Conservation (phyloP, 1,140 invertebrate genomes). For the Drosophila rhopaloa region DNA sequence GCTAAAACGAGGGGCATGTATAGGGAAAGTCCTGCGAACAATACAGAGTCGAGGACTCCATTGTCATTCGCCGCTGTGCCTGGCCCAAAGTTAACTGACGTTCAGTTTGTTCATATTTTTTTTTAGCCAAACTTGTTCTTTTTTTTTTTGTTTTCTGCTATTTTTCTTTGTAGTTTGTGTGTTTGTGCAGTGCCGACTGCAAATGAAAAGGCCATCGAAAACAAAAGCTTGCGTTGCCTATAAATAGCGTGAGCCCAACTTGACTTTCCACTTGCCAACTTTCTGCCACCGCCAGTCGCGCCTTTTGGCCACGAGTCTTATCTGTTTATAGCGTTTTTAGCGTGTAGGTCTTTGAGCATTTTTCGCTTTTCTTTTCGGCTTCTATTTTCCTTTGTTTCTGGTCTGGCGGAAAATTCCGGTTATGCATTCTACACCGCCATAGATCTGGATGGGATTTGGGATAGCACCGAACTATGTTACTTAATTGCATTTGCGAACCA, state of each 20-base stretch:
- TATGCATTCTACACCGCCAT: constrained; percentile 17
- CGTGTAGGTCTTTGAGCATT: constrained; percentile 52
- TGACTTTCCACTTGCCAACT: constrained; percentile 74
- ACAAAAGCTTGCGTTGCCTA: constrained; percentile 79
- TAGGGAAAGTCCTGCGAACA: constrained; percentile 34
- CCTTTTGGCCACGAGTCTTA: constrained; percentile 43
- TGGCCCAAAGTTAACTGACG: constrained; percentile 61
- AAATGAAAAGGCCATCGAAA: constrained; percentile 82
- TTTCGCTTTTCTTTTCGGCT: constrained; percentile 17
- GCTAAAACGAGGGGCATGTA: not conserved
- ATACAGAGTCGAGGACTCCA: constrained; percentile 35
- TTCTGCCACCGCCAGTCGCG: constrained; percentile 40
- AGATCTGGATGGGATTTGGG: constrained; percentile 31
- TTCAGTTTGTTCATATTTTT: constrained; percentile 32
- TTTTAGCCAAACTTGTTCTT: constrained; percentile 6
- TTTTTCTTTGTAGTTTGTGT: constrained; percentile 35
- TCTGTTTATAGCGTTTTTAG: constrained; percentile 57
- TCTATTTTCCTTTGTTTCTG: constrained; percentile 33
- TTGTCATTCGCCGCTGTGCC: constrained; percentile 51
- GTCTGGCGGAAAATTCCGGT: constrained; percentile 46
- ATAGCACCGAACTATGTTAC: constrained; percentile 18
- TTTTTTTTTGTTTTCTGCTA: constrained; percentile 31
- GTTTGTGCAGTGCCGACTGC: constrained; percentile 60
- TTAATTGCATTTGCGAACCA: constrained; percentile 54
- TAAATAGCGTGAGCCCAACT: constrained; percentile 77